Evolutionary conservation across 2,797 vertebrate genomes (phyloP), one percentile per base, ranked within the genome.

Genomic region (Pseudochirops corinnae): DNA sequence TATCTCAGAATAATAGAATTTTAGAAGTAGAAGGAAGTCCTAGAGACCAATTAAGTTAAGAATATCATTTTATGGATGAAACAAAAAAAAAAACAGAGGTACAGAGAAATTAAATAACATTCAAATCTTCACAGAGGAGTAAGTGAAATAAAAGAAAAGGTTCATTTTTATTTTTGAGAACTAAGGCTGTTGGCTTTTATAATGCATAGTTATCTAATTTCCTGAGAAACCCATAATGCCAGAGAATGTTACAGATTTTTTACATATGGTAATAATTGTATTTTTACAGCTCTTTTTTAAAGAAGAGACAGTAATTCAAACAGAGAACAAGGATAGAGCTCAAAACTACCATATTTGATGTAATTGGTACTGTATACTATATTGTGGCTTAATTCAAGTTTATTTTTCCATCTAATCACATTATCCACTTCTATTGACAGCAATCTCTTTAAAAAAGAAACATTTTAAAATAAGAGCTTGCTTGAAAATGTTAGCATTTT

Each of bases 401-500:
- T 57, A 28, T 24, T 57, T 74, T 92, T 28, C 92, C 96, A 92
- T 91, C 18, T 92, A 16, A 12, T 1, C 50, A 91, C 24, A 56
- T 95, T 62, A 55, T 95, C 97, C 95, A 52, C 12, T 96, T 95
- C 16, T 58, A n/a, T 93, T 39, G 46, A 10, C 33, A 94, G 87
- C 16, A 91, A 90, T 46, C 74, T 93, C 6, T 29, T 67, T 74
- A 52, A 55, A 91, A 90, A 7, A 82, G 33, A 91, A 6, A 87
- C 91, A 93, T 56, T 97, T 95, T 46, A 96, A 90, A 96, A 33
- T 5, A 90, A 94, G 91, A 92, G 4, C 52, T 96, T 95, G 62
- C 46, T 92, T 97, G 53, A 95, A 57, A 90, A 91, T 96, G 62
- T 94, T 94, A 95, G 29, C 39, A 52, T 97, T 96, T 56, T 94